Evolutionary conservation across 92 coral and sea anemone genomes (phyloP), one percentile per base, ranked within the genome.

Genomic region (Muricea muricata): DNA sequence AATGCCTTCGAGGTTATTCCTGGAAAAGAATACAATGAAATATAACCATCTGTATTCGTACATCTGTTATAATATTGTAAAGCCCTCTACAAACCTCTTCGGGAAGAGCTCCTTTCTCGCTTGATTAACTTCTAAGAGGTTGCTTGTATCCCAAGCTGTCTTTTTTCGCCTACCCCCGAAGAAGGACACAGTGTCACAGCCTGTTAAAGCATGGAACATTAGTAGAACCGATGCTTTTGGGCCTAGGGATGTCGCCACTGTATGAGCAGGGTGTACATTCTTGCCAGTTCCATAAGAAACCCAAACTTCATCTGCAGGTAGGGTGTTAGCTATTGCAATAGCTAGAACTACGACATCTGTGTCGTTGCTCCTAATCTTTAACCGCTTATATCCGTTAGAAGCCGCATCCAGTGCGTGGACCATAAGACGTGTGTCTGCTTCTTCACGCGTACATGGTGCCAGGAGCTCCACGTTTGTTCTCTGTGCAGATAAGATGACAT

Each of bases 281-380:
- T 91, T 84, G 57, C 90, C 93, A 33, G 77, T 45, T 0, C 90
- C 90, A 48, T 61, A 88, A 1, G 76, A 17, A 0, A 76, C 52
- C 87, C 89, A 88, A 18, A 84, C 61, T 35, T 91, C 87, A 26
- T 91, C 81, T 7, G 40, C 80, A 2, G 63, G 78, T 29, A 91
- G 23, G 9, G 86, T 57, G 65, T 45, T 69, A 12, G 50, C 91
- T 0, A 78, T 78, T 55, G 93, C 79, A 33, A 87, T 56, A 23
- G 93, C 93, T 15, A 91, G 87, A 56, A 89, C 91, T 32, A 91
- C 87, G 41, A 91, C 94, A 54, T 91, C 94, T 26, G 91, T 91
- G 80, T 91, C 93, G 21, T 86, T 86, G 67, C 65, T 80, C 52
- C 87, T 33, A n/a, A 91, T 82, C 87, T 39, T 85, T 25, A 91